A percentile compares a stretch with the other conserved stretches of the same genome.
Conservation (phyloP, 2,888 invertebrate genomes). For the Cacoxenus indagator region DNA sequence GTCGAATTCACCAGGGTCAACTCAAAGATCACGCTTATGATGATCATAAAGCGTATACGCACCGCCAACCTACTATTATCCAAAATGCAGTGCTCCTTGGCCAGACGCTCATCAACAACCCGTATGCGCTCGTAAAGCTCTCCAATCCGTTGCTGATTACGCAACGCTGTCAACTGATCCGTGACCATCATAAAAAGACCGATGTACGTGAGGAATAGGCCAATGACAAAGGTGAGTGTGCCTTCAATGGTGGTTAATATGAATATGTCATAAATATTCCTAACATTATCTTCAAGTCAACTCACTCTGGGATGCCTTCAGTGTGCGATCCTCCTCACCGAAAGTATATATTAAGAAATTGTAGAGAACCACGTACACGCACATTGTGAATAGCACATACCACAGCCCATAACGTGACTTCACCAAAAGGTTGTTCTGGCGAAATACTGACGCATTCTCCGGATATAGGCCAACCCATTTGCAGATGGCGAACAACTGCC, state of each 20-base stretch:
- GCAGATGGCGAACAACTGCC: conserved; percentile 61
- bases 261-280: too few relatives aligned
- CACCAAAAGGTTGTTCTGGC: conserved; percentile 51
- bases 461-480: conserved; percentile 68
- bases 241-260: too few relatives aligned
- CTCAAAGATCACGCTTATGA: conserved; percentile 58
- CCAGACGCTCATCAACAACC: conserved; percentile 64
- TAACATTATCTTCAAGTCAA: too few relatives aligned
- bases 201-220: conserved; percentile 69
- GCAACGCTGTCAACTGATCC: conserved; percentile 65
- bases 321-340: conserved; percentile 57
- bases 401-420: conserved; percentile 62
- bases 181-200: conserved; percentile 69
- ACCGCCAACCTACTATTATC: conserved; percentile 53
- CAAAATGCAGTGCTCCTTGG: conserved; percentile 59
- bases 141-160: conserved; percentile 64
- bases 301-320: conserved; percentile 66
- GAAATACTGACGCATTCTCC: conserved; percentile 58
- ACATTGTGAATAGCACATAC: conserved; percentile 52
- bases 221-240: conserved; percentile 69
- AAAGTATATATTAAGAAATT: conserved; percentile 64
- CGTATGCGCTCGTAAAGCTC: conserved; percentile 65
- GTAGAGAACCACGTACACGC: conserved; percentile 53
- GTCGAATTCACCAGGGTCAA: conserved; percentile 55
- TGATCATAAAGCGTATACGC: conserved; percentile 60